phyloP scores from a whole-genome alignment of 2,888 invertebrate genomes.

The Cerastoderma edule region DNA sequence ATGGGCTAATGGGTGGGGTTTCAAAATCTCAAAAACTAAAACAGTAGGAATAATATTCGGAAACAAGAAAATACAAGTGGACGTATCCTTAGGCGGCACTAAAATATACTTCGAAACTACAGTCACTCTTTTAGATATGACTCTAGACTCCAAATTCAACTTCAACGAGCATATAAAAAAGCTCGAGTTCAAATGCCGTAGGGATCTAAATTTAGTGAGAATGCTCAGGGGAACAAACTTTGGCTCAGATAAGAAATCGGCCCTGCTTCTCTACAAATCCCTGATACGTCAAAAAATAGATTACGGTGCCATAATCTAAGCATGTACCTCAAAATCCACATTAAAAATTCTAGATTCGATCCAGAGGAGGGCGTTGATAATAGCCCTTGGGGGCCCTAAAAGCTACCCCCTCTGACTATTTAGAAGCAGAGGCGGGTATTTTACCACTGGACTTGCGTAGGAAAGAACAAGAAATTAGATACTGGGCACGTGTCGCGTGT shows the following conservation, averaged over 20 bases:
- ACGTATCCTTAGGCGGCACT: slow-evolving; percentile 14
- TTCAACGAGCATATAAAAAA: slow-evolving; percentile 1
- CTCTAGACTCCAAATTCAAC: background rate
- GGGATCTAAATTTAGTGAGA: slow-evolving; percentile 23
- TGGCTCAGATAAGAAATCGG: background rate
- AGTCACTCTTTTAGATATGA: slow-evolving; percentile 19
- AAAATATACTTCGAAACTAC: slow-evolving; percentile 4
- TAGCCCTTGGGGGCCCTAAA: no score
- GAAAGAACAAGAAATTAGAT: no score
- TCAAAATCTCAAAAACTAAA: no score
- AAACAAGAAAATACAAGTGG: background rate
- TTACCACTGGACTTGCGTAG: no score
- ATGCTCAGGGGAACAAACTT: background rate
- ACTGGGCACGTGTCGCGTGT: no score
- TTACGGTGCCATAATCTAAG: slow-evolving; percentile 6
- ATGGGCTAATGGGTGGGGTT: slow-evolving; percentile 28
- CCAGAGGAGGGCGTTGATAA: no score
- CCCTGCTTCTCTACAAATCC: background rate
- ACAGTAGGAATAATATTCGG: slow-evolving; percentile 18
- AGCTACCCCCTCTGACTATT: no score
- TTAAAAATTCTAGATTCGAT: no score
- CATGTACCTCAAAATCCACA: no score
- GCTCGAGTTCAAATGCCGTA: background rate
- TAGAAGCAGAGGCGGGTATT: no score
- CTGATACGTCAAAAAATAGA: background rate